Conservation (phyloP, 2,113 vertebrate species). For the Corythornis cristatus region DNA sequence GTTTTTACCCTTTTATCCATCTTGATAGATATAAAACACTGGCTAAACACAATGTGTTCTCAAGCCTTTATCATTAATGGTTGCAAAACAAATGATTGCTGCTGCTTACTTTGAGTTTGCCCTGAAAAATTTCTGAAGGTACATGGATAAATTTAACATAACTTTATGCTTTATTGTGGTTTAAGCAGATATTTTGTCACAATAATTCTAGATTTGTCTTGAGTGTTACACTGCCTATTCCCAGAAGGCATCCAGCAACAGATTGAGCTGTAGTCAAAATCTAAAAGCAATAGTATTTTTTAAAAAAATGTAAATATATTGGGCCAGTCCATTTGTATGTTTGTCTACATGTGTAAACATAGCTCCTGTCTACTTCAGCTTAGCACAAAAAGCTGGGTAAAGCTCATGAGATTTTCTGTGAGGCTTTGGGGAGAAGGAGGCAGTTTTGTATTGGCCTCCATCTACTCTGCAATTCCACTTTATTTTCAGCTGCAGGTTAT, state of each 20-base stretch:
- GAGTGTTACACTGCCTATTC: neutral
- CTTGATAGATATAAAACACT: neutral
- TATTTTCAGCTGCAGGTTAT: neutral
- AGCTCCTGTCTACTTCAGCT: neutral
- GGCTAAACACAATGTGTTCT: neutral
- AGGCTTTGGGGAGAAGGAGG: neutral
- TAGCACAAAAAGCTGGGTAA: neutral
- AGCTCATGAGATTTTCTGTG: neutral
- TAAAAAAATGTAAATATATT: neutral
- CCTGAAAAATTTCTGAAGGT: neutral
- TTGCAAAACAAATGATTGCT: neutral
- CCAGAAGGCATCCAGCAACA: neutral
- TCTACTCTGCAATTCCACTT: neutral
- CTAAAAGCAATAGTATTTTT: neutral
- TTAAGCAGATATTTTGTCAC: neutral
- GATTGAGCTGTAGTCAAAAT: neutral
- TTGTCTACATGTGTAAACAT: no score
- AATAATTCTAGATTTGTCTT: neutral
- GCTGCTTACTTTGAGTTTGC: neutral
- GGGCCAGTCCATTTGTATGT: neutral
- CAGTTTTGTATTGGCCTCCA: neutral
- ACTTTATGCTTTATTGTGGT: neutral
- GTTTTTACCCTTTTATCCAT: neutral
- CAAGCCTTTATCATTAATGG: neutral
- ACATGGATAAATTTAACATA: neutral